phyloP scores from a whole-genome alignment of 2,888 invertebrate genomes.

The Zygothrica quintamaculata region DNA sequence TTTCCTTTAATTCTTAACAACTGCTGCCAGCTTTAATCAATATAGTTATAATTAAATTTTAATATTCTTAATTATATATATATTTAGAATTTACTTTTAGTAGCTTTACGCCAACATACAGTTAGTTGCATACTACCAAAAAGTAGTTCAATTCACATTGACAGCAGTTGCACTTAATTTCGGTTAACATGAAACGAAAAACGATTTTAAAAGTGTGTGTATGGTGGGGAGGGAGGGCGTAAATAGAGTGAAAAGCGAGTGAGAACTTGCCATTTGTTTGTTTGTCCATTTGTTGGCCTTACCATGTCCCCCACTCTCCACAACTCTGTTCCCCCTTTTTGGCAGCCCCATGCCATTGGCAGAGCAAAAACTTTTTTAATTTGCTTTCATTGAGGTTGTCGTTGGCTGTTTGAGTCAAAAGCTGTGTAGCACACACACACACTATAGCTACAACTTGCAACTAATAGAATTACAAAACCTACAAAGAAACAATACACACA shows the following conservation, averaged over 20 bases:
- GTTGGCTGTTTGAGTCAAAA: conserved; percentile 59
- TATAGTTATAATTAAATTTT: too few species aligned
- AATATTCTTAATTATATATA: too few species aligned
- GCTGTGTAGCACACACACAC: conserved; percentile 21
- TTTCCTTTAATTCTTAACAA: too few species aligned
- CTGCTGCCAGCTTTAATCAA: too few species aligned
- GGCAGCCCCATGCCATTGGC: neutral
- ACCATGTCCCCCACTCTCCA: neutral
- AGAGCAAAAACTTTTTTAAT: conserved; percentile 75
- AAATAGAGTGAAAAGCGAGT: too few species aligned
- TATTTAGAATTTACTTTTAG: too few species aligned
- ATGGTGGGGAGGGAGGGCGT: conserved; percentile 5
- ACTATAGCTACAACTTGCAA: conserved; percentile 62
- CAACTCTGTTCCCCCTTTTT: neutral
- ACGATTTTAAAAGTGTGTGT: conserved; percentile 45
- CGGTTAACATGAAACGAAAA: conserved; percentile 42
- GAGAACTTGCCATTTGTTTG: conserved; percentile 21
- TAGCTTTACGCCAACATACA: too few species aligned
- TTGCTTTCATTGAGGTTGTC: conserved; percentile 76
- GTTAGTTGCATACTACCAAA: too few species aligned
- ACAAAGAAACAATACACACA: conserved; percentile 61
- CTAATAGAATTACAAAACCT: conserved; percentile 77
- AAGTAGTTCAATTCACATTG: too few species aligned
- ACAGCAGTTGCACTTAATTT: conserved; percentile 50
- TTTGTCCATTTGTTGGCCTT: neutral